phyloP scores from a whole-genome alignment of 2,888 invertebrate species.

The Epinotia brunnichana region DNA sequence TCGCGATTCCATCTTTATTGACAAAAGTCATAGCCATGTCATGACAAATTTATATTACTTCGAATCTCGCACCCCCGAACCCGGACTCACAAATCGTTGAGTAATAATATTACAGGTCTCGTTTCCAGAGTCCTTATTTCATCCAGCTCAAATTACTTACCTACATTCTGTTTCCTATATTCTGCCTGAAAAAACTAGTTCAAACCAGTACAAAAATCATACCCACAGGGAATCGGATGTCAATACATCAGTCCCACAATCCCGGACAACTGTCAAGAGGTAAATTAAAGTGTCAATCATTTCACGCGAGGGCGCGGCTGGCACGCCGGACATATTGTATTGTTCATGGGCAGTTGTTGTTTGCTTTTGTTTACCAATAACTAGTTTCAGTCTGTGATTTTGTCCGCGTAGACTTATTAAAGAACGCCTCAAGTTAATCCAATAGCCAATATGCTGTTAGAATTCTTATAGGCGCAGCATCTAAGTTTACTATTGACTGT shows the following conservation, averaged over 20 bases:
- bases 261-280: slow-evolving; percentile 24
- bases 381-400: background rate
- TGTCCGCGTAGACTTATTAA: too few species aligned
- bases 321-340: slow-evolving; percentile 10
- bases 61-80: too few species aligned
- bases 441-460: too few species aligned
- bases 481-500: too few species aligned
- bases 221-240: slow-evolving; percentile 8
- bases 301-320: slow-evolving; percentile 4
- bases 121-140: too few species aligned
- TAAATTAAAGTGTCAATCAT: slow-evolving; percentile 30
- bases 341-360: slow-evolving; percentile 2
- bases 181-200: background rate
- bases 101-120: too few species aligned
- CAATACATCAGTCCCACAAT: slow-evolving; percentile 24
- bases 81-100: too few species aligned
- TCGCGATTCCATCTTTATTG: too few species aligned
- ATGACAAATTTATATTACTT: too few species aligned
- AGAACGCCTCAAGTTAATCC: too few species aligned
- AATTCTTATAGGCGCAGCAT: too few species aligned
- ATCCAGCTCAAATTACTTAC: background rate
- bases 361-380: background rate
- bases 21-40: too few species aligned
- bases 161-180: background rate
- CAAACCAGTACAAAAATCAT: slow-evolving; percentile 13